phyloP scores from a whole-genome alignment of 2,113 vertebrate species.

The Bubo bubo region DNA sequence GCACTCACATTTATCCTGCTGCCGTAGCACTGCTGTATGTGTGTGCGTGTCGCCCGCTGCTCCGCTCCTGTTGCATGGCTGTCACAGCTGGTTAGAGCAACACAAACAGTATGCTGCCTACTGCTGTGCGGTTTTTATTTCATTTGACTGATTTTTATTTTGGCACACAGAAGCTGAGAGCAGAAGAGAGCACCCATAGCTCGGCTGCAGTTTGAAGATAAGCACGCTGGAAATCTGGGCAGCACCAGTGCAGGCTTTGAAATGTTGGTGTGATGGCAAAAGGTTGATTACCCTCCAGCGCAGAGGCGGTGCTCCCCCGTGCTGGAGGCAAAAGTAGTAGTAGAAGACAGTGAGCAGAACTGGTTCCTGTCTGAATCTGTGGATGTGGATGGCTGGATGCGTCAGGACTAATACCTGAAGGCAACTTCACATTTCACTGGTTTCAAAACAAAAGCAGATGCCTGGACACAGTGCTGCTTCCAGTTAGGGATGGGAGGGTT shows the following conservation, averaged over 20 bases:
- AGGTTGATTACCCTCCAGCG: not conserved
- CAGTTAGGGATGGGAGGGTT: not conserved
- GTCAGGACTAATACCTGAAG: not conserved
- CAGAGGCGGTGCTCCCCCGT: rapidly evolving
- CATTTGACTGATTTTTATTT: constrained; percentile 26
- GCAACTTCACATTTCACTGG: not conserved
- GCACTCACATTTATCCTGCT: not conserved
- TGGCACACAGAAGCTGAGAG: not conserved
- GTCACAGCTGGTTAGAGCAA: constrained; percentile 36
- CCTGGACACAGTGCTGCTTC: not conserved
- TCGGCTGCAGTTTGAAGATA: not conserved
- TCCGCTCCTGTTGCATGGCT: not conserved
- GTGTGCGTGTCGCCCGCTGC: not conserved
- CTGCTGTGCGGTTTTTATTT: not conserved
- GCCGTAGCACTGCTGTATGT: rapidly evolving
- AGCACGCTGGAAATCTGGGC: not conserved
- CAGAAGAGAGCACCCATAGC: not conserved
- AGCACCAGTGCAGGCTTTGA: not conserved
- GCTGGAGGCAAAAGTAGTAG: too few species aligned
- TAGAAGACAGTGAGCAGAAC: not conserved
- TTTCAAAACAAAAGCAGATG: not conserved
- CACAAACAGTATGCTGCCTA: not conserved
- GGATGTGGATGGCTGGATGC: not conserved
- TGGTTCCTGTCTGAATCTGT: not conserved
- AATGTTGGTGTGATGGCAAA: not conserved